Conservation (phyloP, 2,888 invertebrate species). For the Imbricaverruca yamaguchii region DNA sequence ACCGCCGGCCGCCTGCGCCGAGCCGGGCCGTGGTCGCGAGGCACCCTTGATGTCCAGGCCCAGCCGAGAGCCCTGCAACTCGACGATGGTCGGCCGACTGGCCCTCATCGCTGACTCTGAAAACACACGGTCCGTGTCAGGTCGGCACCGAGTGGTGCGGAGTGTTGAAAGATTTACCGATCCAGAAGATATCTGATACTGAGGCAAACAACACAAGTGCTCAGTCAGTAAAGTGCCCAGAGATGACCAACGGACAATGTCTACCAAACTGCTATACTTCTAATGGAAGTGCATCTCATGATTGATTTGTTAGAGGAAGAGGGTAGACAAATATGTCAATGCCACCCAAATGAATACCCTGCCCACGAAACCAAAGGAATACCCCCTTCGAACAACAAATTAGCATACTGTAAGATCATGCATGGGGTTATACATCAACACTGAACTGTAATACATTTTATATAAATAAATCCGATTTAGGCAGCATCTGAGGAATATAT, state of each 20-base stretch:
- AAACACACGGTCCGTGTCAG: too few species aligned
- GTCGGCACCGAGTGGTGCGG: too few species aligned
- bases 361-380: too few species aligned
- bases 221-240: not conserved
- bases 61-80: not conserved
- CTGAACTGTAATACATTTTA: too few species aligned
- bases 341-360: too few species aligned
- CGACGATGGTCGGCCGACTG: not conserved
- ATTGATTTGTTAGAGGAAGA: not conserved
- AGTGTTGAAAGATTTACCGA: not conserved
- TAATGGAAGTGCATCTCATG: not conserved
- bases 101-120: not conserved
- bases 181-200: not conserved
- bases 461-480: too few species aligned
- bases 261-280: not conserved
- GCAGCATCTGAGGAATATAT: too few species aligned
- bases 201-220: not conserved
- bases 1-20: not conserved
- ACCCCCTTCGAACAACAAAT: not conserved
- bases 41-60: slow-evolving; percentile 5
- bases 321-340: not conserved
- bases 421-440: too few species aligned
- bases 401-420: too few species aligned
- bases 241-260: not conserved
- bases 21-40: not conserved